Evolutionary conservation across 1,140 invertebrate genomes (phyloP), one percentile per base, ranked within the genome.

Genomic region (Colletes latitarsis): DNA sequence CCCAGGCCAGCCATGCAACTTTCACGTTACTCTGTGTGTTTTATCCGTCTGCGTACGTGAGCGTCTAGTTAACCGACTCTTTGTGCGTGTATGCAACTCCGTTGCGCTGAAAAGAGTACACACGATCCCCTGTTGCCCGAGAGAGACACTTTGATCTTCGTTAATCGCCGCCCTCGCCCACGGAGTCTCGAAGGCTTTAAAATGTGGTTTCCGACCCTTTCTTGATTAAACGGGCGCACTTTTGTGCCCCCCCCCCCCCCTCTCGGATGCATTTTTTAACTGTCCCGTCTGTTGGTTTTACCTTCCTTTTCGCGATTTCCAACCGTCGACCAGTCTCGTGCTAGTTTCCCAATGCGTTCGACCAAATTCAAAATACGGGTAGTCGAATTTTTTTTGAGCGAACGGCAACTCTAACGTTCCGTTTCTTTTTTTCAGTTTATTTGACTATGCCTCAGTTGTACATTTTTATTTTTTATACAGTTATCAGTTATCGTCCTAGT

Each of bases 81-180:
- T 55, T 63, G 49, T 52, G 1, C 75, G 0, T 41, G 46, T 62
- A 17, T 53, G 77, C 69, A 30, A 79, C 69, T 53, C 77, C 46
- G 60, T 73, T 73, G 69, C 70, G 1, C 52, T 73, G n/a, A 79
- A 79, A 79, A 73, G 69, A n/a, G 15, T 55, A 0, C 39, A 5
- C 43, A 46, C 0, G 49, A 49, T 57, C 58, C 55, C 30, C 64
- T 46, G 77, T 57, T 55, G 67, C 55, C 17, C 0, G 1, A 4
- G 15, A 30, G 30, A 30, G 58, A 41, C 10, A 49, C 69, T 79
- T 79, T 73, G 69, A 79, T 79, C 77, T 79, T 19, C 19, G 60
- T 79, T 73, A 73, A 77, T 77, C 58, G 69, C 17, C 52, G 49
- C n/a, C 2, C 49, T 14, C 14, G 3, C 39, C n/a, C 9, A n/a